Evolutionary conservation across 1,140 invertebrate species (phyloP).

Genomic region (Chironomus striatipennis): DNA sequence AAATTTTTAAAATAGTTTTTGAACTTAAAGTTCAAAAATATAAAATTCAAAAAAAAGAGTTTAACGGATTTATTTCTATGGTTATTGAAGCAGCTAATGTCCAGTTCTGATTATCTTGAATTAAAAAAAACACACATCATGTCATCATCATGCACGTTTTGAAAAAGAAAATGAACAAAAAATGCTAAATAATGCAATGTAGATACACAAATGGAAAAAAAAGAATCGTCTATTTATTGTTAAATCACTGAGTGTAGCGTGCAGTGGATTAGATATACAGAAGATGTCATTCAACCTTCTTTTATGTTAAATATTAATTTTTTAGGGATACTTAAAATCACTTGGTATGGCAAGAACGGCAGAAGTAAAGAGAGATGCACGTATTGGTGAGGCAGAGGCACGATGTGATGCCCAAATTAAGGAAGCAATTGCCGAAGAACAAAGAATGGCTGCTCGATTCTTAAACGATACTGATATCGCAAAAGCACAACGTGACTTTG

Average conservation of each 20-base stretch:
- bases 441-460: constrained; percentile 83
- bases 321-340: constrained; percentile 87
- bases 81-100: too few species aligned
- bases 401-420: constrained; percentile 79
- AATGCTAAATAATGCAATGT: not conserved
- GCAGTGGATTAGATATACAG: not conserved
- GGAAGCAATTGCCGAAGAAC: constrained; percentile 92
- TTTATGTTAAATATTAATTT: constrained; percentile 27
- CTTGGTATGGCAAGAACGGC: constrained; percentile 93
- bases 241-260: not conserved
- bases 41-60: too few species aligned
- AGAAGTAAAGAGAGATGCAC: constrained; percentile 91
- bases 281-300: not conserved
- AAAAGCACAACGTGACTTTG: constrained; percentile 92
- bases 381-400: constrained; percentile 94
- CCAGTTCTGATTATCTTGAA: too few species aligned
- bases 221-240: constrained; percentile 3
- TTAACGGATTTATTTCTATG: too few species aligned
- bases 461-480: constrained; percentile 94
- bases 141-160: not conserved
- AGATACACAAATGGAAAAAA: not conserved
- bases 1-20: too few species aligned
- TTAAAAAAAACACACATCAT: not conserved
- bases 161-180: not conserved
- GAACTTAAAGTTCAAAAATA: too few species aligned